Base-by-base conservation (phyloP, 2,888 invertebrate species). In the Rhabditoides inermis region DNA sequence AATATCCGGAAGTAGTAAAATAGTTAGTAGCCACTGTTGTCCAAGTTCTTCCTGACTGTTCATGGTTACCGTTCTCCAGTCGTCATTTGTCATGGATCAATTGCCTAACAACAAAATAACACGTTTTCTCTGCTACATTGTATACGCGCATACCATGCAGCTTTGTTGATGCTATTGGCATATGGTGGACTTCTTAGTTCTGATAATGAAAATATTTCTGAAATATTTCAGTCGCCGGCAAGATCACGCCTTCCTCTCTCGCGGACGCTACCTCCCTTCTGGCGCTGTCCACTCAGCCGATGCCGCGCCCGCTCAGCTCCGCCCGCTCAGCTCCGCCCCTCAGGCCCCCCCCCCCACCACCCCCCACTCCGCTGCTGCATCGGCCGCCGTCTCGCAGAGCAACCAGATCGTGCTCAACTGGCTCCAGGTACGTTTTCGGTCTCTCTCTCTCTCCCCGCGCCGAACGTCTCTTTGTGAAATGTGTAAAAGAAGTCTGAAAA, bases 371-470 rank as follows among this genome's bases (percentile, higher is more conserved):
- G 35, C 52, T 27, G 54, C 41, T 23, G 48, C 58, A 35, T 59
- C 65, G 12, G 51, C 61, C 12, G 62, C 68, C n/a, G 69, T 71
- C 40, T 61, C 69, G 25, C 71, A 75, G 47, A 68, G 65, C 54
- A 71, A 75, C 49, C 70, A 71, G 52, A 72, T 74, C 55, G 75
- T 75, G 7, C 65, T 75, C 32, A 75, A 75, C 55, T 75, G 75
- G 75, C 68, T 75, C 15, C 75, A 75, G 63, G 74, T 75, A 39
- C 44, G 42, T 46, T 23, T 32, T 53, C 4, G 20, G n/a, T n/a
- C n/a, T n/a, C n/a, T n/a, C n/a, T n/a, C 15, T 39, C 52, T 25
- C n/a, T 40, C 18, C 37, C 58, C 18, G 30, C 45, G n/a, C 41
- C 51, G 27, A 15, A 23, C 10, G 15, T 2, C 12, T 3, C n/a